Base-by-base conservation (phyloP, 1,140 invertebrate genomes). In the Dendrolimus kikuchii region DNA sequence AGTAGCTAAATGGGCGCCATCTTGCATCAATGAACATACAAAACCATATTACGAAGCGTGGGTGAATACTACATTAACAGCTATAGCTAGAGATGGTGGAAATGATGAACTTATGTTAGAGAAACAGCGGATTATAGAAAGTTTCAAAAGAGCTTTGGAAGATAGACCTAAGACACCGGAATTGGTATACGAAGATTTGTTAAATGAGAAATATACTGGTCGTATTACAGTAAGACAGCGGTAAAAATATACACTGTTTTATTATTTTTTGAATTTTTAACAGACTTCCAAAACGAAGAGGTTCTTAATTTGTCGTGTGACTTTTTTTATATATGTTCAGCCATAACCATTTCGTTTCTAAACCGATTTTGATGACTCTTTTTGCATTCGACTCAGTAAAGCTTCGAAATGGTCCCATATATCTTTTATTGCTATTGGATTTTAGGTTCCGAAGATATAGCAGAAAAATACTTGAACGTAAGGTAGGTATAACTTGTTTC, bases 31-130 rank as follows among this genome's bases (percentile, higher is more conserved):
- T 5, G 54, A 62, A n/a, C 66, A 75, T 7, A 75, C 76, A 0
- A 72, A 72, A 52, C 71, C 67, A 1, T 82, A 82, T 46, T 84
- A 84, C 57, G 81, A 82, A 47, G 81, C 79, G 0, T 84, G 81
- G 79, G 63, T 84, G 0, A 60, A 74, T 37, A 78, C 67, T 5
- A 75, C 70, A 0, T 40, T 77, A 6, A 55, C 75, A 7, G 75
- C 74, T 2, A 59, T 77, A 10, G 60, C 70, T 0, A 77, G 62
- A 46, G 57, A 51, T 9, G 44, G 55, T 0, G 59, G 60, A 46
- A n/a, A n/a, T n/a, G 59, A 74, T 10, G 47, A 49, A 5, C 37
- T 38, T 9, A n/a, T 23, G 42, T 7, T 44, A 68, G 65, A 43
- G 2, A 74, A 68, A 37, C 45, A 68, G 45, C 49, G 61, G 6